Conservation (phyloP, 92 coral and sea anemone species). For the Parazoanthus atlanticus region DNA sequence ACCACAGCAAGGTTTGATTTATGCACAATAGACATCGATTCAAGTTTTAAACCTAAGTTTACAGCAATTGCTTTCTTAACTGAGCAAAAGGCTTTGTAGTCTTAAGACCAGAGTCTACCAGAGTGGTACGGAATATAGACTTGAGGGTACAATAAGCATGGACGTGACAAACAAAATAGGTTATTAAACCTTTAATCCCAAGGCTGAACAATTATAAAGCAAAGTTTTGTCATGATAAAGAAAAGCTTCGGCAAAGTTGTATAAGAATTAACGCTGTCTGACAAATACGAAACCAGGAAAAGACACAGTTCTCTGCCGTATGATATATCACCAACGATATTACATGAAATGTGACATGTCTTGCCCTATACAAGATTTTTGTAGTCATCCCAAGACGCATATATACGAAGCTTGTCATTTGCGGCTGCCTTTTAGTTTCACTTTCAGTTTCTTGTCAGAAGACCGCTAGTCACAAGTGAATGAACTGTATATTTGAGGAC, state of each 20-base stretch:
- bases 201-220: neutral
- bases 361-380: neutral
- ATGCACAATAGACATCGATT: too few relatives aligned
- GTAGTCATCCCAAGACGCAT: too few relatives aligned
- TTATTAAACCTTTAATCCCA: neutral
- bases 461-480: neutral
- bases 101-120: too few relatives aligned
- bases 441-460: neutral
- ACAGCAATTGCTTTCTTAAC: too few relatives aligned
- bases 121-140: too few relatives aligned
- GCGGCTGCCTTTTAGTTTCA: neutral
- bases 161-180: neutral
- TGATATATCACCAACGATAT: neutral
- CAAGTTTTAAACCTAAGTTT: too few relatives aligned
- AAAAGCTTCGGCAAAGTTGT: neutral
- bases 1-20: too few relatives aligned
- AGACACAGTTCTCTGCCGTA: neutral
- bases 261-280: too few relatives aligned
- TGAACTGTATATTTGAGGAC: neutral
- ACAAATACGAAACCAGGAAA: too few relatives aligned
- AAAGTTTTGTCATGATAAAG: neutral
- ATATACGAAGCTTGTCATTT: neutral
- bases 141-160: too few relatives aligned
- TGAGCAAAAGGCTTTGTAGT: too few relatives aligned
- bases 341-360: neutral